Percentiles rank a stretch among this genome's conserved stretches.
Evolutionary conservation across 2,888 invertebrate genomes (phyloP).

Genomic region (Pedicia rivosa): DNA sequence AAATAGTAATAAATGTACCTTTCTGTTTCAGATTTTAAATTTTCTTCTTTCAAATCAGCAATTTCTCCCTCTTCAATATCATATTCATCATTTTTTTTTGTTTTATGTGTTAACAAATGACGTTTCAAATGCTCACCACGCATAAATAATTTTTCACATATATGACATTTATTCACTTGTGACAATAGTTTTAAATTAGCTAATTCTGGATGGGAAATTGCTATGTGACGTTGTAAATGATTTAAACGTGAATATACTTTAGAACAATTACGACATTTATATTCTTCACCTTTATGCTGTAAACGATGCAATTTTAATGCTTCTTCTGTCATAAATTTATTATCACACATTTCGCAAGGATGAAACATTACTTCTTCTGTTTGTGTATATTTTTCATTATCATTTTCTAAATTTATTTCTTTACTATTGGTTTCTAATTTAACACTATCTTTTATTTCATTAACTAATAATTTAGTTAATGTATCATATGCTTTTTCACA

Average conservation of each 20-base stretch:
- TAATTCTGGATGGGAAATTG: slow-evolving; percentile 16
- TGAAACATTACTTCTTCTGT: slow-evolving; percentile 21
- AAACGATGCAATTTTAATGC: slow-evolving; percentile 13
- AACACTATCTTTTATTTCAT: background rate
- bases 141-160: slow-evolving; percentile 28
- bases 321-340: slow-evolving; percentile 19
- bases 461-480: slow-evolving; percentile 6
- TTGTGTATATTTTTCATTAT: slow-evolving; percentile 17
- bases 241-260: slow-evolving; percentile 30
- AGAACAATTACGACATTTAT: slow-evolving; percentile 29
- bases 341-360: slow-evolving; percentile 25
- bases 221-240: slow-evolving; percentile 31
- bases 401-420: background rate
- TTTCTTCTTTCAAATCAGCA: too few relatives aligned
- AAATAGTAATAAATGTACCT: too few relatives aligned
- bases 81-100: slow-evolving; percentile 17
- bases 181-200: background rate
- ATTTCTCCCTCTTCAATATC: too few relatives aligned
- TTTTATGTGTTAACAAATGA: slow-evolving; percentile 27
- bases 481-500: slow-evolving; percentile 25
- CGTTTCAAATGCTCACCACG: slow-evolving; percentile 27
- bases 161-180: slow-evolving; percentile 17
- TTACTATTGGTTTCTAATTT: background rate
- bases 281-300: slow-evolving; percentile 15
- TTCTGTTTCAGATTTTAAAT: too few relatives aligned